A percentile compares a stretch with the other conserved stretches of the same genome.
Conservation (phyloP, 2,888 invertebrate genomes). For the Masnerella sp. region DNA sequence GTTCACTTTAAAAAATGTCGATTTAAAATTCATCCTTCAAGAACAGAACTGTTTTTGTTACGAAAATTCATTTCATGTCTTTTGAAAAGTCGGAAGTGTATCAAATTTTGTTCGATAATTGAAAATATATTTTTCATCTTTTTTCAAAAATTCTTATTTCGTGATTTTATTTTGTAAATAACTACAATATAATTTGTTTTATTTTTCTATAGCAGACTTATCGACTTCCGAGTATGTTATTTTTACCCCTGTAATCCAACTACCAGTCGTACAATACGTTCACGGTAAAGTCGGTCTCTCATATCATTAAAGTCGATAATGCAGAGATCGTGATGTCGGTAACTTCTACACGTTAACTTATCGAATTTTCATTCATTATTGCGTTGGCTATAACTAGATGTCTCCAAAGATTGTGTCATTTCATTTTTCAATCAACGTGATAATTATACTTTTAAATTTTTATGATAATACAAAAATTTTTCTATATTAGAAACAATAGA, state of each 20-base stretch:
- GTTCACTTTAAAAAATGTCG: neutral
- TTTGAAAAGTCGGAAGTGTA: too few species aligned
- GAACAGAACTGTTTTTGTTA: neutral
- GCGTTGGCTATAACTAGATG: slow-evolving; percentile 29
- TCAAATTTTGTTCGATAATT: too few species aligned
- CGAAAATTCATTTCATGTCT: neutral
- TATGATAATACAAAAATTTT: too few species aligned
- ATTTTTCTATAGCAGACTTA: neutral
- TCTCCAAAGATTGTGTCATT: slow-evolving; percentile 18
- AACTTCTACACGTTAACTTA: slow-evolving; percentile 12
- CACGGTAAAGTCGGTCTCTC: slow-evolving; percentile 36
- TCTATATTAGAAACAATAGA: too few species aligned
- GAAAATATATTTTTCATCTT: too few species aligned
- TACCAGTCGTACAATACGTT: slow-evolving; percentile 9
- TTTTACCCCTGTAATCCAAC: slow-evolving; percentile 7
- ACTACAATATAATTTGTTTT: neutral
- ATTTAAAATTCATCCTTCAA: neutral
- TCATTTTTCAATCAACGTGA: too few species aligned
- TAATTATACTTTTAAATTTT: too few species aligned
- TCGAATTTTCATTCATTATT: slow-evolving; percentile 22
- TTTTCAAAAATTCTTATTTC: too few species aligned
- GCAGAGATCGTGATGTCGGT: slow-evolving; percentile 31
- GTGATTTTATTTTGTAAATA: too few species aligned
- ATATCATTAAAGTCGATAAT: slow-evolving; percentile 40
- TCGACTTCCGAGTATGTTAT: too few species aligned